Evolutionary conservation across 2,888 invertebrate species (phyloP).

Genomic region (Neria commutata): DNA sequence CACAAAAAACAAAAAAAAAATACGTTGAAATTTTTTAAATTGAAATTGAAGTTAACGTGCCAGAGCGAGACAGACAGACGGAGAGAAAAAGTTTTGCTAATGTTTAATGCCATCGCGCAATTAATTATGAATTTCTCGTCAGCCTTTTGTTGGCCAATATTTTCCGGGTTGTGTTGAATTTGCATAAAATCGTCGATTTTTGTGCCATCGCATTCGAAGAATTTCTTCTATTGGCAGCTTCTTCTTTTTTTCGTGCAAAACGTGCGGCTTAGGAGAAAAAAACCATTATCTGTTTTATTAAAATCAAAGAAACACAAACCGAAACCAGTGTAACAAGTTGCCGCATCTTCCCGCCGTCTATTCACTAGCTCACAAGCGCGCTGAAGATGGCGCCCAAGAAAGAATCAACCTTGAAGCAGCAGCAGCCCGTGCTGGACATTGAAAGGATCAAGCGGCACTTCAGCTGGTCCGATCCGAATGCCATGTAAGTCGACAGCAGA

Average conservation of each 20-base stretch:
- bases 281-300: background rate
- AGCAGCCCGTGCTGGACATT: slow-evolving; percentile 46
- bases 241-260: too few species aligned
- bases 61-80: too few species aligned
- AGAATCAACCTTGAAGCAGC: slow-evolving; percentile 44
- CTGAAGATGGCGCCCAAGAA: slow-evolving; percentile 47
- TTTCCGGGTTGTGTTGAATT: slow-evolving; percentile 19
- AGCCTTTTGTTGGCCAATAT: slow-evolving; percentile 7
- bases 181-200: background rate
- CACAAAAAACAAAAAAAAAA: too few species aligned
- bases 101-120: slow-evolving; percentile 3
- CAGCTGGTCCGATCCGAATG: slow-evolving; percentile 58
- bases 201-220: too few species aligned
- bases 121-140: slow-evolving; percentile 11
- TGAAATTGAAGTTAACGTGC: too few species aligned
- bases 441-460: slow-evolving; percentile 57
- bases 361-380: background rate
- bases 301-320: background rate
- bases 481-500: slow-evolving; percentile 59
- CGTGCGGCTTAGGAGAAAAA: background rate
- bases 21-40: too few species aligned
- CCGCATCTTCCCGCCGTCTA: background rate
- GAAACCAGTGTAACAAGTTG: background rate
- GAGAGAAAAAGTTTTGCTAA: background rate
- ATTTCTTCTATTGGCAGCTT: too few species aligned